phyloP scores from a whole-genome alignment of 2,113 vertebrate genomes.

The Sarotherodon lohbergeri region DNA sequence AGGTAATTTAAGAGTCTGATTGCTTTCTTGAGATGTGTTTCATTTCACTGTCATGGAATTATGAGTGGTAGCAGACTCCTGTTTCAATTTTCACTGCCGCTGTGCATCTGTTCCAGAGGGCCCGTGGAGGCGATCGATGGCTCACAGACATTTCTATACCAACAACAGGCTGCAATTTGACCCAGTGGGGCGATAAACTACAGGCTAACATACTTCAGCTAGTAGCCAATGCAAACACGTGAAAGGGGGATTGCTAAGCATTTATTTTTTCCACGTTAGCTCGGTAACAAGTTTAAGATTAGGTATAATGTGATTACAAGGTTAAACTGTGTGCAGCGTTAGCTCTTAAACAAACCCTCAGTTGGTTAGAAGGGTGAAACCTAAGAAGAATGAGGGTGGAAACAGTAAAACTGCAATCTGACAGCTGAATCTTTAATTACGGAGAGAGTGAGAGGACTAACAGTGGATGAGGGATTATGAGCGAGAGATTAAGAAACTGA shows the following conservation, averaged over 20 bases:
- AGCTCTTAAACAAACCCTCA: not conserved
- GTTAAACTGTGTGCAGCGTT: not conserved
- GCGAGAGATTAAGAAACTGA: slow-evolving; percentile 16
- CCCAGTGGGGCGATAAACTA: slow-evolving; percentile 47
- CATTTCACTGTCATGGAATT: slow-evolving; percentile 58
- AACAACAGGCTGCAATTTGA: slow-evolving; percentile 43
- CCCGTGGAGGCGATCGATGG: slow-evolving; percentile 24
- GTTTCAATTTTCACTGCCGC: slow-evolving; percentile 49
- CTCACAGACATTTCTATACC: slow-evolving; percentile 26
- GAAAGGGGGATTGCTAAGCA: not conserved
- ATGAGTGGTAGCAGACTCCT: slow-evolving; percentile 36
- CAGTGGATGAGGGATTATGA: not conserved
- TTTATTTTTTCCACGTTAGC: not conserved
- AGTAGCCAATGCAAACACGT: slow-evolving; percentile 22
- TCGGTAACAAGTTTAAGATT: not conserved
- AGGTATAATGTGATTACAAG: not conserved
- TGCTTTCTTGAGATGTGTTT: slow-evolving; percentile 60
- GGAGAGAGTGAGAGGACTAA: not conserved
- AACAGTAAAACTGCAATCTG: not conserved
- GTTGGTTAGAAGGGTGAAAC: not conserved
- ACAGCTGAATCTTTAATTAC: not conserved
- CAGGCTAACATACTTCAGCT: slow-evolving; percentile 13
- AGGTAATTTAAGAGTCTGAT: slow-evolving; percentile 64
- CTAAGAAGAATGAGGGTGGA: not conserved
- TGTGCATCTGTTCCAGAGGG: slow-evolving; percentile 35